Percentiles rank a stretch among this genome's conserved stretches.
These are phyloP conservation scores for Cynopterus sphinx DNA, from an alignment of 2,797 vertebrate species.

Conservation along the genomic window DNA sequence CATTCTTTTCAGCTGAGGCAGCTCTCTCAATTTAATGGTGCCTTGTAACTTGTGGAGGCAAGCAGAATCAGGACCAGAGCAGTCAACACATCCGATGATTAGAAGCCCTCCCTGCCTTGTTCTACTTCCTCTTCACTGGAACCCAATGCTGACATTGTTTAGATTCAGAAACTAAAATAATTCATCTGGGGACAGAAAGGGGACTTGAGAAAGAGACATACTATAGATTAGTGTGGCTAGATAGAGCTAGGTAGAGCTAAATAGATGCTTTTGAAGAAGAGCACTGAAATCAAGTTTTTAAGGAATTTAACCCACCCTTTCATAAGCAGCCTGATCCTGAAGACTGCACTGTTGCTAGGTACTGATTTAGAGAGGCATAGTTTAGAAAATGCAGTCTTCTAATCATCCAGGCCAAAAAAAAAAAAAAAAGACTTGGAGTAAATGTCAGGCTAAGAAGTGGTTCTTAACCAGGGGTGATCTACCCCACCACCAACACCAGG, in stretches of 20 bases:
- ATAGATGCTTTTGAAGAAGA: background rate
- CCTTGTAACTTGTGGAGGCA: background rate
- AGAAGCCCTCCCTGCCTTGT: background rate
- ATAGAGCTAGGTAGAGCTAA: background rate
- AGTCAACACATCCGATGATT: background rate
- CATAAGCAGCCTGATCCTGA: background rate
- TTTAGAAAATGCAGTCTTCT: background rate
- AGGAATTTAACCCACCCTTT: background rate
- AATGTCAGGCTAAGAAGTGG: background rate
- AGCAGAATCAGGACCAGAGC: background rate
- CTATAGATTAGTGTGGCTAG: background rate
- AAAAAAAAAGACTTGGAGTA: background rate
- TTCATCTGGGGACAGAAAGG: background rate
- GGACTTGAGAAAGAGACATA: background rate
- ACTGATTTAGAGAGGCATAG: background rate
- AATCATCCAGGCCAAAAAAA: background rate
- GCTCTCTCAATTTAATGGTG: background rate
- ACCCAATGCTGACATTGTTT: background rate
- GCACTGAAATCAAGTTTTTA: background rate
- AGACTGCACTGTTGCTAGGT: background rate
- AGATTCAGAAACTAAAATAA: conserved; percentile 11
- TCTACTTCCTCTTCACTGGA: background rate
- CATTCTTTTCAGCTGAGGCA: background rate
- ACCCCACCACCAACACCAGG: background rate
- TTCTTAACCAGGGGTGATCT: background rate